Evolutionary conservation across 2,113 vertebrate genomes (phyloP).

Genomic region (Triplophysa tibetana): DNA sequence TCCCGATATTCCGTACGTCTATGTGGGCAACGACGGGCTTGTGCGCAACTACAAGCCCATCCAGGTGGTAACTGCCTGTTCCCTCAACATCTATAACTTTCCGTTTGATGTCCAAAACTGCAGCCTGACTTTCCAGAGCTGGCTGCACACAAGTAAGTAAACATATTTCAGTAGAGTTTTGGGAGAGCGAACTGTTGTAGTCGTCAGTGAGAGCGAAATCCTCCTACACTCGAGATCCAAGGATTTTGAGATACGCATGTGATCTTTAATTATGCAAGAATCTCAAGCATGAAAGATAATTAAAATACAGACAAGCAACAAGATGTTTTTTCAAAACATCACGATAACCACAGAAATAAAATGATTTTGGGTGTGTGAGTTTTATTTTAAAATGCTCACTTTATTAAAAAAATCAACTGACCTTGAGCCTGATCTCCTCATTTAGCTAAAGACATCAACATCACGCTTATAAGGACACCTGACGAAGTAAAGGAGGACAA

Average conservation of each 20-base stretch:
- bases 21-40: slow-evolving; percentile 80
- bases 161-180: not conserved
- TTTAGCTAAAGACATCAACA: slow-evolving; percentile 92
- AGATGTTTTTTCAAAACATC: not conserved
- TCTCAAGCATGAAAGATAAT: not conserved
- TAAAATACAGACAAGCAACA: not conserved
- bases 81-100: slow-evolving; percentile 97
- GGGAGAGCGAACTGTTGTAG: not conserved
- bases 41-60: slow-evolving; percentile 96
- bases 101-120: slow-evolving; percentile 98
- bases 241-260: slow-evolving; percentile 5
- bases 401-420: slow-evolving; percentile 18
- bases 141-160: slow-evolving; percentile 91
- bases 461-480: slow-evolving; percentile 87
- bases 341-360: not conserved
- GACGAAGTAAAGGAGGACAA: slow-evolving; percentile 87
- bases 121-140: slow-evolving; percentile 96
- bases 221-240: not conserved
- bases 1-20: slow-evolving; percentile 91
- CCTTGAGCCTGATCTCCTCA: slow-evolving; percentile 45
- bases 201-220: not conserved
- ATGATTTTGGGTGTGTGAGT: not conserved
- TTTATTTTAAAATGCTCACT: not conserved
- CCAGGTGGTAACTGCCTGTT: slow-evolving; percentile 94
- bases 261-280: not conserved